Evolutionary conservation across 1,140 invertebrate species (phyloP), one percentile per base, ranked within the genome.

Genomic region (Apis laboriosa): DNA sequence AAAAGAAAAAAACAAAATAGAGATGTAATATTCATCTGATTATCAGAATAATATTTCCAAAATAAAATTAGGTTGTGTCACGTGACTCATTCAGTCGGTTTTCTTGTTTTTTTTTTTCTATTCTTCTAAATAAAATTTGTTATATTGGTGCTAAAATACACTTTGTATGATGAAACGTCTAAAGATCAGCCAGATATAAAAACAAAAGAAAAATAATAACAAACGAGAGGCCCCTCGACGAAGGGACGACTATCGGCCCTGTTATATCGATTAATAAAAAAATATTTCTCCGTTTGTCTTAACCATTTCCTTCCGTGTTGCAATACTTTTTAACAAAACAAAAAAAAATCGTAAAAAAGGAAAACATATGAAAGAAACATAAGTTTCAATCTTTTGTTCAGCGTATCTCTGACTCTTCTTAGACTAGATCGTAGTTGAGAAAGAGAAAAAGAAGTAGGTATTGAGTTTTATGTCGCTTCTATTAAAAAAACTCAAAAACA

Each of bases 41-140:
- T 85, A 83, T 76, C 51, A 15, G 21, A 70, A 24, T 49, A 17
- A 56, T 56, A 28, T 67, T 56, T 84, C 84, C 55, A 68, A 19
- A 71, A 74, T 66, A 63, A 64, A 76, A 83, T 88, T 80, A 81
- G 56, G 56, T 61, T 66, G 75, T 66, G 61, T 55, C 75, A 53
- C 34, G 72, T 43, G 60, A 76, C 9, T 76, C 49, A 61, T 77
- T 67, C 58, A 76, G 53, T 86, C 63, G 73, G 43, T 81, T 81
- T 86, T 88, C 70, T 86, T 68, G 67, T 77, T 86, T 85, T 53
- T 86, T 83, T 85, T 81, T 82, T 66, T 82, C 78, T 84, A 84
- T 78, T 77, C 73, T 56, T n/a, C 28, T 49, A 43, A 58, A 63
- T 61, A 49, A 75, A 21, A 75, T 75, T 74, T 56, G 9, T 68